phyloP scores from a whole-genome alignment of 92 coral and sea anemone genomes.

The Siderastrea radians region DNA sequence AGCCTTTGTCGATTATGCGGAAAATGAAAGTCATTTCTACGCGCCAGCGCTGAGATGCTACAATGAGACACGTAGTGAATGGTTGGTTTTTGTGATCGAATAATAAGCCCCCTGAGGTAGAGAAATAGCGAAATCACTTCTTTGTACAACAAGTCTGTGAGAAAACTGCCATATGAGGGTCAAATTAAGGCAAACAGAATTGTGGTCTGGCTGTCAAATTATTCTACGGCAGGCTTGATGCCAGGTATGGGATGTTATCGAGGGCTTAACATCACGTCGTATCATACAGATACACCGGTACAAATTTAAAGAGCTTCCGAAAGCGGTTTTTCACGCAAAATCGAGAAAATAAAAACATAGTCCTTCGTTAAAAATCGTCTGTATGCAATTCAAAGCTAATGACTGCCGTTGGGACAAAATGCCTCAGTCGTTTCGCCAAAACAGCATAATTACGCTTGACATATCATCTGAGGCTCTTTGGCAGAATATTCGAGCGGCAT shows the following conservation, averaged over 20 bases:
- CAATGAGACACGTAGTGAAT: background rate
- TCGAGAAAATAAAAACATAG: background rate
- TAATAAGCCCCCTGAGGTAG: conserved; percentile 39
- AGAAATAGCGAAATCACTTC: conserved; percentile 26
- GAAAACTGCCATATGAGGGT: conserved; percentile 34
- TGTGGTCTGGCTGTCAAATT: conserved; percentile 30
- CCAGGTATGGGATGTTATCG: conserved; percentile 16
- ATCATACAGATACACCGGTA: background rate
- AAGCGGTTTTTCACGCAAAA: background rate
- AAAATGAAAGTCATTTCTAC: conserved; percentile 17
- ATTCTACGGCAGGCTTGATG: conserved; percentile 1
- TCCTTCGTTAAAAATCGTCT: background rate
- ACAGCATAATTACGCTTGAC: conserved; percentile 11
- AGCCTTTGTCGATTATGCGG: conserved; percentile 8
- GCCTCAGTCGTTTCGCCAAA: conserved; percentile 28
- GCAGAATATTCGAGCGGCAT: background rate
- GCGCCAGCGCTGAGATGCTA: background rate
- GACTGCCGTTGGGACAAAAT: conserved; percentile 13
- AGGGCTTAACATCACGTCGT: background rate
- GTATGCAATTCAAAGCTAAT: conserved; percentile 16
- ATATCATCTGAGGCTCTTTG: background rate
- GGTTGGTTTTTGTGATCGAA: conserved; percentile 19
- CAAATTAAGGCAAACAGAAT: conserved; percentile 34
- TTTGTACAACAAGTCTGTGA: conserved; percentile 22
- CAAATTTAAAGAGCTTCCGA: background rate